Conservation (phyloP, 2,797 vertebrate species). For the Myoxocephalus aenaeus region DNA sequence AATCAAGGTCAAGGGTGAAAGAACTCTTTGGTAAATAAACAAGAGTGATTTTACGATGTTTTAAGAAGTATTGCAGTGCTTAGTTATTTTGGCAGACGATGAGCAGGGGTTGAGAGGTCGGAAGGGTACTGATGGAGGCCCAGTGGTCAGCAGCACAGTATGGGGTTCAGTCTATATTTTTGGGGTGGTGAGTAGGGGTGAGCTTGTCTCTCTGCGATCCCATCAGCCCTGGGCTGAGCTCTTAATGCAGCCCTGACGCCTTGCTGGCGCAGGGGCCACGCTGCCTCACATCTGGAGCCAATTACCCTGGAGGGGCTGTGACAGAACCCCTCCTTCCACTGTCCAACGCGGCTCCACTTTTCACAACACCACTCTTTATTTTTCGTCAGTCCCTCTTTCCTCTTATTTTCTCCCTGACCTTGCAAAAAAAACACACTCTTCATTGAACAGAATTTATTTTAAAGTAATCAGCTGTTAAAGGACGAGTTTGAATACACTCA, state of each 20-base stretch:
- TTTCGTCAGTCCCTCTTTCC: slow-evolving; percentile 21
- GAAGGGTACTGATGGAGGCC: slow-evolving; percentile 24
- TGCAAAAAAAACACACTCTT: background rate
- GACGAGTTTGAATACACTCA: slow-evolving; percentile 2
- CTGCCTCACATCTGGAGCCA: slow-evolving; percentile 92
- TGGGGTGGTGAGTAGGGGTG: slow-evolving; percentile 42
- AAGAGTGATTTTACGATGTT: background rate
- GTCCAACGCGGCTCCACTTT: slow-evolving; percentile 64
- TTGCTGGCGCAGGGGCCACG: slow-evolving; percentile 87
- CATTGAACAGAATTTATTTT: background rate
- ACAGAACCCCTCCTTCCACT: slow-evolving; percentile 81
- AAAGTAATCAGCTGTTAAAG: slow-evolving; percentile 1
- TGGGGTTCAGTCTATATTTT: slow-evolving; percentile 57
- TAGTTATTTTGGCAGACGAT: slow-evolving; percentile 53
- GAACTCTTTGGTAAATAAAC: slow-evolving; percentile 47
- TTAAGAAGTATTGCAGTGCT: slow-evolving; percentile 19
- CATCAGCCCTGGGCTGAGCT: slow-evolving; percentile 79
- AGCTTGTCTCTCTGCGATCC: slow-evolving; percentile 67
- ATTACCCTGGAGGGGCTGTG: slow-evolving; percentile 92
- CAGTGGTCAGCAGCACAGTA: slow-evolving; percentile 62
- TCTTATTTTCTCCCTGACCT: background rate
- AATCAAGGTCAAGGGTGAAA: slow-evolving; percentile 49
- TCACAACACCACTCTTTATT: slow-evolving; percentile 52
- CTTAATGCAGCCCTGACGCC: slow-evolving; percentile 86
- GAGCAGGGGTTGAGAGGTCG: slow-evolving; percentile 17